Percentiles rank a stretch among this genome's conserved stretches.
Conservation (phyloP, 1,140 invertebrate species). For the Littorina saxatilis region DNA sequence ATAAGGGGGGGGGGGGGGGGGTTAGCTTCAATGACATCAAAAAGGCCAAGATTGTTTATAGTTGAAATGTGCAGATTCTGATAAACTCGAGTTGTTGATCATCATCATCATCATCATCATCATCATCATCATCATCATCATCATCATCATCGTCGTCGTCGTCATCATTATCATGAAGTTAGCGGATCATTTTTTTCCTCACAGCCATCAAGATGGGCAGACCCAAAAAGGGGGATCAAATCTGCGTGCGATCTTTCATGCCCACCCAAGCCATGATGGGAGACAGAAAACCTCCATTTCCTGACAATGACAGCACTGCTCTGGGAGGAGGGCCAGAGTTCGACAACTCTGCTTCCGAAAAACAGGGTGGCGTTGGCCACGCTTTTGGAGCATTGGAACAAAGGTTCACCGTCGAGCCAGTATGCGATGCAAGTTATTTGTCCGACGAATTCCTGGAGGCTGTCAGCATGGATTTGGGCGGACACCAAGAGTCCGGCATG, state of each 20-base stretch:
- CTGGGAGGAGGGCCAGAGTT: constrained; percentile 12
- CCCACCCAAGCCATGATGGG: background rate
- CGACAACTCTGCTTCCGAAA: background rate
- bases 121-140: no score
- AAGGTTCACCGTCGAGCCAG: constrained; percentile 27
- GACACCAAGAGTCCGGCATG: no score
- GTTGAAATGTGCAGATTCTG: background rate
- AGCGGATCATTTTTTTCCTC: background rate
- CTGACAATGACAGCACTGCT: background rate
- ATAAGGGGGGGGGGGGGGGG: no score
- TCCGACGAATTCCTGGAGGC: constrained; percentile 37
- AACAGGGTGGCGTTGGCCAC: constrained; percentile 22
- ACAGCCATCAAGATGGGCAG: constrained; percentile 64
- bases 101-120: background rate
- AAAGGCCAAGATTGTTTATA: background rate
- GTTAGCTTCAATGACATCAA: background rate
- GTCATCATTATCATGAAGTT: no score
- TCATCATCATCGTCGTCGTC: no score
- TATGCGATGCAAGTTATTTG: constrained; percentile 19
- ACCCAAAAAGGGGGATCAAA: constrained; percentile 58
- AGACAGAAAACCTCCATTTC: background rate
- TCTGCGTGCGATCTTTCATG: constrained; percentile 8
- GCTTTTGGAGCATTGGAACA: constrained; percentile 8
- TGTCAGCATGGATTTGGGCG: constrained; percentile 23
- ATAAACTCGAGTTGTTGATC: background rate